These are phyloP conservation scores for Scaptomyza montana DNA, from an alignment of 1,140 invertebrate species.

Conservation along the genomic window DNA sequence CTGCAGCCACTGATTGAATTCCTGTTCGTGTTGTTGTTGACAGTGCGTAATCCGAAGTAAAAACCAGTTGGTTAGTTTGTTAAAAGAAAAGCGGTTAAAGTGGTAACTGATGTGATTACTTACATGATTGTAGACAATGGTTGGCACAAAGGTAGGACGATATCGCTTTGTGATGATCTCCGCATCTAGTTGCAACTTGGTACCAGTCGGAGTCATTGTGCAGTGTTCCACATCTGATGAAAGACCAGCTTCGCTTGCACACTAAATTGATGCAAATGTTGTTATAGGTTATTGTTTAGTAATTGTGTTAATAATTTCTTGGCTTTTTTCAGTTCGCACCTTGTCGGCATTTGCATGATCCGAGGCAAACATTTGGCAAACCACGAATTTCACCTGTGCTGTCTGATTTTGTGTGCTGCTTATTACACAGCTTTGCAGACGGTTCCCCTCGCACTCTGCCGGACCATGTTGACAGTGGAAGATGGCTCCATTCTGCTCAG, in stretches of 20 bases:
- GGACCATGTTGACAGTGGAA: constrained; percentile 89
- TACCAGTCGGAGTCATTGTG: constrained; percentile 78
- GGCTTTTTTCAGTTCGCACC: constrained; percentile 33
- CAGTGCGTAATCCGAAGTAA: constrained; percentile 22
- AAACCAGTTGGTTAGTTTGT: constrained; percentile 54
- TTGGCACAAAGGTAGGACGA: constrained; percentile 86
- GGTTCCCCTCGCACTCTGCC: constrained; percentile 87
- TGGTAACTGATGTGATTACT: constrained; percentile 43
- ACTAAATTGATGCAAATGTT: constrained; percentile 80
- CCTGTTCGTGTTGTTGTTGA: constrained; percentile 53
- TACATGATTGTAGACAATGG: constrained; percentile 85
- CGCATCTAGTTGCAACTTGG: constrained; percentile 84
- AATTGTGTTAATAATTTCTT: constrained; percentile 34
- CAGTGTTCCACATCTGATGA: constrained; percentile 82
- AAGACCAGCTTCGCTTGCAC: constrained; percentile 83
- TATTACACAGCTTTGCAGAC: constrained; percentile 87
- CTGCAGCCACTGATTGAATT: constrained; percentile 78
- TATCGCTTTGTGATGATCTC: constrained; percentile 85
- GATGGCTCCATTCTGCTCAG: constrained; percentile 83
- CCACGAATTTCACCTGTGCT: constrained; percentile 84
- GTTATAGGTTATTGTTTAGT: constrained; percentile 29
- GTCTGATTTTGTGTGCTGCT: constrained; percentile 83
- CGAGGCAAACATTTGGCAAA: constrained; percentile 85
- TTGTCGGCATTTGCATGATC: constrained; percentile 58
- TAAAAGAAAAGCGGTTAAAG: constrained; percentile 20